phyloP scores from a whole-genome alignment of 2,888 invertebrate genomes.

The Strigamia crassipes region DNA sequence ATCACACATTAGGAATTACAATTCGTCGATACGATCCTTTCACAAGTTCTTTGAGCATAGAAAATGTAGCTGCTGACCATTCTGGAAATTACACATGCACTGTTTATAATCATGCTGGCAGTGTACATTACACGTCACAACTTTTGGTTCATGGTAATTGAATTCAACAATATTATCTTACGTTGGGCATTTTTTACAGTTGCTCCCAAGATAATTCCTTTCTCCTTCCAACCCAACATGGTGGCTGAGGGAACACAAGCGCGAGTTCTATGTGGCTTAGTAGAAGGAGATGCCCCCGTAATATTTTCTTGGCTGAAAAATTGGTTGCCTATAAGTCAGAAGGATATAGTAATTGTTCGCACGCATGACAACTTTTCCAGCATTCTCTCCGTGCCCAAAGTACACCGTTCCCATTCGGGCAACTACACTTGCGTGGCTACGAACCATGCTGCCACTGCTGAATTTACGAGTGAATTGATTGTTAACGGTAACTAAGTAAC shows the following conservation, averaged over 20 bases:
- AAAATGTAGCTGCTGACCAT: constrained; percentile 25
- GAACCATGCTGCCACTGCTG: constrained; percentile 38
- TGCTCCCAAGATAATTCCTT: constrained; percentile 46
- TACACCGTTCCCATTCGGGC: constrained; percentile 56
- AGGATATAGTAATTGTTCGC: constrained; percentile 51
- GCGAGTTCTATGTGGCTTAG: constrained; percentile 15
- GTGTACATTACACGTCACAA: constrained; percentile 6
- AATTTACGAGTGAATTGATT: constrained; percentile 26
- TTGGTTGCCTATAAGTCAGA: constrained; percentile 54
- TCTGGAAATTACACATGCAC: constrained; percentile 45
- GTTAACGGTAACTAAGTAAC: constrained; percentile 38
- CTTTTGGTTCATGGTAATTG: constrained; percentile 45
- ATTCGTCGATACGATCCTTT: constrained; percentile 11
- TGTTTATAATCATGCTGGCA: constrained; percentile 29
- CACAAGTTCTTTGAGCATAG: constrained; percentile 43
- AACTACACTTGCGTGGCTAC: constrained; percentile 56
- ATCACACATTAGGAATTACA: not conserved
- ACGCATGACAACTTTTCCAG: constrained; percentile 56
- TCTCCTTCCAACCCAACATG: constrained; percentile 42
- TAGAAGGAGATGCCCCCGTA: constrained; percentile 56
- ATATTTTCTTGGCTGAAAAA: constrained; percentile 57
- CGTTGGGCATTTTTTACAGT: constrained; percentile 16
- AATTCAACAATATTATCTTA: not conserved
- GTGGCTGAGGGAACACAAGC: constrained; percentile 43
- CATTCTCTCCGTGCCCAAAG: constrained; percentile 56